Base-by-base conservation (phyloP, 2,113 vertebrate genomes). In the Nicator chloris region DNA sequence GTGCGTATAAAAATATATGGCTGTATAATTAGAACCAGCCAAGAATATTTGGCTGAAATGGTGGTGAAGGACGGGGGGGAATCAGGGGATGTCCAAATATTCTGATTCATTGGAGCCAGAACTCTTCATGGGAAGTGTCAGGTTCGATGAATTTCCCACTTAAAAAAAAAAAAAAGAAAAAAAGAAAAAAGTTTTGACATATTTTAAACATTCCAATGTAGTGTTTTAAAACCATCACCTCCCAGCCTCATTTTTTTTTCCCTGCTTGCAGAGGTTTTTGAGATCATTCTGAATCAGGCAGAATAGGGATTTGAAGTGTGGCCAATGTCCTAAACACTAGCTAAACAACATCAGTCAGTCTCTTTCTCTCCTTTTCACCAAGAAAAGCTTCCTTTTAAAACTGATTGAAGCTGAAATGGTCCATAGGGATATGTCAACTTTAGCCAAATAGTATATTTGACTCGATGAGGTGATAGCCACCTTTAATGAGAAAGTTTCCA, bases 1-100 rank as follows among this genome's bases (percentile, higher is more conserved):
- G 37, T 93, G 59, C 3, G 3, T 80, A 90, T 81, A 88, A 96
- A 95, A 96, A 94, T 95, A 95, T 94, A 95, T 93, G 87, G 79
- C 85, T 92, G 59, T 70, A 47, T 96, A 96, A 97, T 94, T 94
- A 95, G 93, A 96, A 91, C 82, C 93, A 97, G 94, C 71, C 66
- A 93, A 73, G 87, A 86, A 73, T 94, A 90, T 95, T 90, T 96
- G 93, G 94, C 90, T 90, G 95, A 88, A 96, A 77, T 82, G 71
- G 50, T 80, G 64, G n/a, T 45, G 76, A 51, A 61, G 51, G 28
- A 3, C 6, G 33, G 50, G 22, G 50, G 35, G n/a, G 8, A 75
- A 6, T 40, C 33, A 33, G 31, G 70, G 73, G 70, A 40, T 90
- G 75, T 96, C 71, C 95, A 82, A 94, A 90, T 94, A 87, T 28